Percentiles rank a stretch among this genome's conserved stretches.
Evolutionary conservation across 92 coral and sea anemone species (phyloP).

Genomic region (Phymanthus crucifer): DNA sequence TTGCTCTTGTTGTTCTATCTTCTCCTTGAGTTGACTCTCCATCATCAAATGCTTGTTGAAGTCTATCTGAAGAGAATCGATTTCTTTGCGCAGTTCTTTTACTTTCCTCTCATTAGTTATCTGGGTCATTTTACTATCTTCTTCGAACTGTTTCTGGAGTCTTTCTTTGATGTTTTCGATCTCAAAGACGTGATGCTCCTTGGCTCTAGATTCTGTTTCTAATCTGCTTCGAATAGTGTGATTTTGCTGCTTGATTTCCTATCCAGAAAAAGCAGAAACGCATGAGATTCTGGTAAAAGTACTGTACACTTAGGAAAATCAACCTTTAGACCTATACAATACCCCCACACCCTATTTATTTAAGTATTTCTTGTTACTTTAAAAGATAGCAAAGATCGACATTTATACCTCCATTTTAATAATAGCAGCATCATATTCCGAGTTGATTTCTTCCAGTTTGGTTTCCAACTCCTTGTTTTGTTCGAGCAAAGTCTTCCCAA

Average conservation of each 20-base stretch:
- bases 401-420: slow-evolving; percentile 67
- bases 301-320: not conserved
- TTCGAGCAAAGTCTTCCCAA: slow-evolving; percentile 82
- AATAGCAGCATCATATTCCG: slow-evolving; percentile 46
- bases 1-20: slow-evolving; percentile 82
- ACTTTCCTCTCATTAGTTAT: slow-evolving; percentile 72
- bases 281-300: not conserved
- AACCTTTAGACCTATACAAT: not conserved
- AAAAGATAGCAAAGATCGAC: not conserved
- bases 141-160: slow-evolving; percentile 73
- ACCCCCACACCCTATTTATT: not conserved
- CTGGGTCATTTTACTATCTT: slow-evolving; percentile 59
- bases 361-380: not conserved
- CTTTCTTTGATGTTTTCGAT: slow-evolving; percentile 78
- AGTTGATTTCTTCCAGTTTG: slow-evolving; percentile 72
- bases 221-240: slow-evolving; percentile 60
- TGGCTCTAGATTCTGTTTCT: slow-evolving; percentile 62
- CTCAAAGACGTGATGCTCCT: slow-evolving; percentile 63
- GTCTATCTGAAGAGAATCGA: slow-evolving; percentile 81
- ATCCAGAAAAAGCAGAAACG: not conserved
- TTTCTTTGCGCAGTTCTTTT: slow-evolving; percentile 74
- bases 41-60: slow-evolving; percentile 69
- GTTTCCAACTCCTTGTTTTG: slow-evolving; percentile 78
- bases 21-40: slow-evolving; percentile 80
- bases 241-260: slow-evolving; percentile 92